Evolutionary conservation across 1,140 invertebrate genomes (phyloP), one percentile per base, ranked within the genome.

Genomic region (Trichogramma pretiosum): DNA sequence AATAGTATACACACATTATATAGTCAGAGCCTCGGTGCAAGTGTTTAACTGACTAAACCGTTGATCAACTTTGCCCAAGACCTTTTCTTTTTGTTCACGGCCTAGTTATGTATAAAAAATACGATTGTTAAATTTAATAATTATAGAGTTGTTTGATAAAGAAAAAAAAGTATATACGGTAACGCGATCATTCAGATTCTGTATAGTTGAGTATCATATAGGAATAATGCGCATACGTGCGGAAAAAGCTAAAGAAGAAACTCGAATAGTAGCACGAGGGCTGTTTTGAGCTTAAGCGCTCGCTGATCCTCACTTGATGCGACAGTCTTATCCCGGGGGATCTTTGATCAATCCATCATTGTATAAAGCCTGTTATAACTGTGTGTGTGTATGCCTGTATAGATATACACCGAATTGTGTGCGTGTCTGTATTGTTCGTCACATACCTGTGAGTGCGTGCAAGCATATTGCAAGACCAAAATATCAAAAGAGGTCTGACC

Each of bases 271-370:
- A 41, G 48, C 13, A 14, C 48, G 49, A 50, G 35, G 55, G 48
- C 41, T 54, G 53, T 57, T 60, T 56, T 53, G 50, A 57, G 55
- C 50, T 56, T 53, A 60, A 54, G 53, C 48, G 53, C 52, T 48
- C 37, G 58, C 54, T 65, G 66, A 70, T 68, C 65, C 64, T 60
- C 46, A 48, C 50, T 58, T 70, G 61, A 70, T 67, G 57, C 59
- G 62, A 60, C 57, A 17, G 56, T 49, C 51, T 70, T 65, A 70
- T 69, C 65, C 65, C 60, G 5, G 44, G 58, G 62, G 67, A 71
- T 70, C 60, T 55, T 55, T 57, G 54, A 67, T 66, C 66, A 62
- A 71, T 70, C 66, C 59, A 63, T 64, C 64, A 61, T 52, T n/a
- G n/a, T n/a, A n/a, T n/a, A n/a, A n/a, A n/a, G n/a, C n/a, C n/a